These are phyloP conservation scores for Deilephila elpenor DNA, from an alignment of 2,888 invertebrate species.

Conservation along the genomic window DNA sequence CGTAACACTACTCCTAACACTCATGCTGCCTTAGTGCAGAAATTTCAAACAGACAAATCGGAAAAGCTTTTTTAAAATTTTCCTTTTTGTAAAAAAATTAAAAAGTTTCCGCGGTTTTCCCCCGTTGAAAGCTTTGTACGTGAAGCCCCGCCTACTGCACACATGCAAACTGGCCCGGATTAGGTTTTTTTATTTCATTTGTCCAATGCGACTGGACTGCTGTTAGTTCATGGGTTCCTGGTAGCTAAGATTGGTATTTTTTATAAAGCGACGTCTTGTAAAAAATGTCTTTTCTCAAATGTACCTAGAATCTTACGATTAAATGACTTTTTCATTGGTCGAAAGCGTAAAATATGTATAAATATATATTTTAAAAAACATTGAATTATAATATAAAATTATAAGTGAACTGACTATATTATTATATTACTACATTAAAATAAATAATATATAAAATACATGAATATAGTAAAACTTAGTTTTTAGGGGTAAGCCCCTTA, in stretches of 20 bases:
- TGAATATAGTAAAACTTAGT: not conserved
- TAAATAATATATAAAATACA: not conserved
- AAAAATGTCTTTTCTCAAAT: slow-evolving; percentile 9
- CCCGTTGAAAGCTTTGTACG: slow-evolving; percentile 35
- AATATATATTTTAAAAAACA: not conserved
- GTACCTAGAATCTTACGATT: not conserved
- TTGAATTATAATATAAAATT: not conserved
- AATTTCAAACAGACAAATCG: slow-evolving; percentile 81
- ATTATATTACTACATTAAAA: too few relatives aligned
- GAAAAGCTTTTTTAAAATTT: slow-evolving; percentile 78
- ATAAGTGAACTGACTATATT: not conserved
- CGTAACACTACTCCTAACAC: slow-evolving; percentile 61
- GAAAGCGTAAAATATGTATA: not conserved
- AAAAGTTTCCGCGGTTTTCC: slow-evolving; percentile 50
- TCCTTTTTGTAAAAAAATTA: slow-evolving; percentile 59
- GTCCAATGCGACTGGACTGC: slow-evolving; percentile 43
- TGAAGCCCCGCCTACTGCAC: slow-evolving; percentile 48
- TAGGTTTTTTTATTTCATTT: slow-evolving; percentile 29
- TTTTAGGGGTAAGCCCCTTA: not conserved
- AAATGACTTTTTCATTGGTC: not conserved
- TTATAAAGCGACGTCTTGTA: slow-evolving; percentile 54
- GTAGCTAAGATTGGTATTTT: slow-evolving; percentile 62
- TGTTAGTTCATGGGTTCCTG: slow-evolving; percentile 53
- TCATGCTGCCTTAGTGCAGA: slow-evolving; percentile 69
- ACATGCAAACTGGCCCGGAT: slow-evolving; percentile 1